Base-by-base conservation (phyloP, 2,888 invertebrate species). In the Calameuta filiformis region DNA sequence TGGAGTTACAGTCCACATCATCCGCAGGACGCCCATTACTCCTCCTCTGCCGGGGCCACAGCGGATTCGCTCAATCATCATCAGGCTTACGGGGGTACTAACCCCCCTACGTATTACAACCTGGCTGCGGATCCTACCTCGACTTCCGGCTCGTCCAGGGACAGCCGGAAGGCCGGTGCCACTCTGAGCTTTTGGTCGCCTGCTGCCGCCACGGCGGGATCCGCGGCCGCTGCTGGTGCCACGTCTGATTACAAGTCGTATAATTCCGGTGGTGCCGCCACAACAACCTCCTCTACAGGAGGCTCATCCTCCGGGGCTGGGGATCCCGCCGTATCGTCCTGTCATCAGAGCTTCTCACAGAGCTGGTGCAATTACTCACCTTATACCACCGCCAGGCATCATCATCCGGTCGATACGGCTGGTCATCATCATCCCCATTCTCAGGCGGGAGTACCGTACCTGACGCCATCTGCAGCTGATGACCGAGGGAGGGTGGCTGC, bases 341-440 rank as follows among this genome's bases (percentile, higher is more conserved):
- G 95, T 89, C 95, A 95, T 89, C 95, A 95, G 89, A 94, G 94
- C 81, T 95, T 95, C 91, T 92, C 93, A 6, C 94, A 95, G 91
- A 94, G 95, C 85, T 96, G 96, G 94, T 95, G 96, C 93, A 95
- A 95, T 92, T 96, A 96, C 88, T 92, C 94, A 79, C 93, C 94
- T 73, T 94, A 94, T 87, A 93, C 94, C 68, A 90, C 92, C 40
- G 93, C 95, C 75, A 93, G 95, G 85, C 93, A 95, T 84, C 94
- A 93, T 85, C 92, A 92, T 84, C 86, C 87, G 56, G 93, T 93
- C 78, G 94, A 93, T 81, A 86, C 90, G 40, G 90, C 92, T 37
- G 89, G 88, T 4, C 92, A 92, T 86, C 94, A 94, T 89, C 94
- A 94, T 91, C 94, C 95, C 75, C 93, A 93, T 85, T 87, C 90